Base-by-base conservation (phyloP, 1,140 invertebrate genomes). In the Drosophila grimshawi region DNA sequence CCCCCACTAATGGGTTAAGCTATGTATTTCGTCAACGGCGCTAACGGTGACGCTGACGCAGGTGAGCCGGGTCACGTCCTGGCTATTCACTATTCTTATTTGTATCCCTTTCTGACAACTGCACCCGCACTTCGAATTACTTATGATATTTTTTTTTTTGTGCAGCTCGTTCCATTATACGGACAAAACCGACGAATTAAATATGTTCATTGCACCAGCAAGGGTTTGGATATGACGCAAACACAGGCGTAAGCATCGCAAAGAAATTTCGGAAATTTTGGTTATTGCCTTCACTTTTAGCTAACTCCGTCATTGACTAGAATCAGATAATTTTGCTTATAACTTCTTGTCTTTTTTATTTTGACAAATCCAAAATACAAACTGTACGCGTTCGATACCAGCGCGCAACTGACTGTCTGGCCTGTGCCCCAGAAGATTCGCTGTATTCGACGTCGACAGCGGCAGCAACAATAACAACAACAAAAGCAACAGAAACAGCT, bases 311-410 rank as follows among this genome's bases (percentile, higher is more conserved):
- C 6, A 39, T 5, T 39, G 37, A 6, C 6, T 39, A 5, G 37
- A 39, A 6, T 19, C 19, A 19, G 8, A 39, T 39, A 39, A 5
- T 63, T n/a, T 43, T 11, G 29, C 27, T 52, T 45, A 19, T 19
- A 19, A 19, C 19, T 19, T 19, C 19, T 19, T 19, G 19, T 37
- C 64, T 48, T 64, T 64, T 43, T 8, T 48, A 39, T 72, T 45
- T 62, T 30, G 67, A 63, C 2, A 68, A 80, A 64, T 70, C 66
- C 35, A 74, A 72, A 81, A 65, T 79, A 46, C 67, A 89, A 78
- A 89, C 85, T 89, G 85, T 74, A 81, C 85, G 80, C 85, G 70
- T 78, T 81, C 77, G 75, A 76, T 78, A 70, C 80, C 85, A 85
- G 75, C 65, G 70, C 67, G 52, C 85, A 85, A 89, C 85, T 88